Base-by-base conservation (phyloP, 2,797 vertebrate species). In the Pseudotriccus pelzelni region DNA sequence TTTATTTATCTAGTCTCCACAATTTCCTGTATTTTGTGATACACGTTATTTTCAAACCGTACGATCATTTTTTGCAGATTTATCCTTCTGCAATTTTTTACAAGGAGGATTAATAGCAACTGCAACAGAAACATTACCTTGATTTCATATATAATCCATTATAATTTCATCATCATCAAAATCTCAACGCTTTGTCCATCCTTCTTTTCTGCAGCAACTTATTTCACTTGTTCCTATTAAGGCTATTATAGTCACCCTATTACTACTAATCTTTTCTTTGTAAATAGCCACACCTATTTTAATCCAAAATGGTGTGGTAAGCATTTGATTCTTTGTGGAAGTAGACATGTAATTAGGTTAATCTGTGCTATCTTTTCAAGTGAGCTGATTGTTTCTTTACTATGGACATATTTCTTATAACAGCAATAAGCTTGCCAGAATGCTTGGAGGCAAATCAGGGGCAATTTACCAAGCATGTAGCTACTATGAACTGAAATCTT, bases 211-310 rank as follows among this genome's bases (percentile, higher is more conserved):
- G 97, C 97, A 98, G 97, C 98, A 98, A 99, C 98, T 98, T 98
- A 98, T 98, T 98, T 98, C 98, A 98, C 98, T 98, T 99, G 98
- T 98, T 98, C 96, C 93, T 97, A 98, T 98, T 98, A 98, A 98
- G 97, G 97, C 97, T 98, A 99, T 99, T 99, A 97, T 98, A 99
- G 98, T 99, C 98, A 98, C 97, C 93, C 89, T 94, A 98, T 97
- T 98, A 99, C 98, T 98, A 98, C 99, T 99, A 98, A 98, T 99
- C 99, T 99, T 98, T 98, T 98, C 98, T 98, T 98, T 98, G 97
- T 98, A 98, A 98, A 98, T 98, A 98, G 98, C 99, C 99, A 99
- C 99, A 98, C 99, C 99, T 98, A 98, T 98, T 98, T 98, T 98
- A 98, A 98, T 98, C 98, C 75, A 39, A 96, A 98, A 89, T 27